Percentiles rank a stretch among this genome's conserved stretches.
phyloP scores from a whole-genome alignment of 2,888 invertebrate species.

The Scaptomyza caliginosa region DNA sequence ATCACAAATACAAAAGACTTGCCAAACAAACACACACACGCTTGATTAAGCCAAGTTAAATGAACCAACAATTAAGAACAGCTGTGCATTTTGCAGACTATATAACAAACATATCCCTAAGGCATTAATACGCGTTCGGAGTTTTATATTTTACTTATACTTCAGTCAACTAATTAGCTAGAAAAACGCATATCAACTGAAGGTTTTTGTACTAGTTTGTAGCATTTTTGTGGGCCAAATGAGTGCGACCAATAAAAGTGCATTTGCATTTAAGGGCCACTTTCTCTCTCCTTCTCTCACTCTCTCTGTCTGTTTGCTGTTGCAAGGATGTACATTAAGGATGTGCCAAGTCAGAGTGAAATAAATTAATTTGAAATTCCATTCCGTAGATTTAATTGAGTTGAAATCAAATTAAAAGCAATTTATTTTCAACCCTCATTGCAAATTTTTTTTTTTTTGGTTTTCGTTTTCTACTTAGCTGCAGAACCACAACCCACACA shows the following conservation, averaged over 20 bases:
- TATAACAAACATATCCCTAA: slow-evolving; percentile 3
- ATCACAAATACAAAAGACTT: slow-evolving; percentile 8
- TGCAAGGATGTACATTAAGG: slow-evolving; percentile 27
- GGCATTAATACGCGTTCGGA: background rate
- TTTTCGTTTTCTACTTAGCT: slow-evolving; percentile 11
- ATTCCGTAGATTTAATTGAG: slow-evolving; percentile 84
- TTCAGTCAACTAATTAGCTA: slow-evolving; percentile 46
- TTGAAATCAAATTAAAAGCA: slow-evolving; percentile 84
- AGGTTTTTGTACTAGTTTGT: background rate
- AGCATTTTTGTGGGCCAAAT: slow-evolving; percentile 7
- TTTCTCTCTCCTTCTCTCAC: too few species aligned
- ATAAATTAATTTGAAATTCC: slow-evolving; percentile 83
- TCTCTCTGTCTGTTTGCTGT: background rate
- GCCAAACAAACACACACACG: background rate
- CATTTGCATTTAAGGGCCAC: slow-evolving; percentile 12
- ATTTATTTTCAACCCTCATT: slow-evolving; percentile 83
- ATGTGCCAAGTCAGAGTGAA: slow-evolving; percentile 39
- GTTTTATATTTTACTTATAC: background rate
- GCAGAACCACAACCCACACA: slow-evolving; percentile 40
- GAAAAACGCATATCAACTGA: background rate
- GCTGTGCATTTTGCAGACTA: slow-evolving; percentile 39
- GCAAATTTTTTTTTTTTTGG: slow-evolving; percentile 60
- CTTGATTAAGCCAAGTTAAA: slow-evolving; percentile 12
- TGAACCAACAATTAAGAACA: slow-evolving; percentile 20
- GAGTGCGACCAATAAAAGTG: slow-evolving; percentile 33